Percentiles rank a stretch among this genome's conserved stretches.
These are phyloP conservation scores for Gymnarchus niloticus DNA, from an alignment of 2,113 vertebrate genomes.

Conservation along the genomic window DNA sequence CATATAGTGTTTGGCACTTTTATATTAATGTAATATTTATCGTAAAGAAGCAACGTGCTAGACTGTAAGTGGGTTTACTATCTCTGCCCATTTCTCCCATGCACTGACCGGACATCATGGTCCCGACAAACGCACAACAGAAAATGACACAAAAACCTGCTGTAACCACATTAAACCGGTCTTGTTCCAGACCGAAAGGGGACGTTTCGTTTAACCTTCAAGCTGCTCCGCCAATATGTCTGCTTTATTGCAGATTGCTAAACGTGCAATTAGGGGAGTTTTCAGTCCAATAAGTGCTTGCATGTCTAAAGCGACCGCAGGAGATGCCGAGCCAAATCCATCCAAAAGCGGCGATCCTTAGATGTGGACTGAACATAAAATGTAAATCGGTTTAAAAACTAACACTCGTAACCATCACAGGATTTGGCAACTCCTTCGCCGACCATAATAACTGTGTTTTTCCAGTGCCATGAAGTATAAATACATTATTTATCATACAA, in stretches of 20 bases:
- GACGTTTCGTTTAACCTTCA: not conserved
- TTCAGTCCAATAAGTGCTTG: slow-evolving; percentile 20
- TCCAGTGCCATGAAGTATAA: slow-evolving; percentile 9
- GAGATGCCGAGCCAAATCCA: slow-evolving; percentile 16
- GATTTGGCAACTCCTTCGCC: slow-evolving; percentile 6
- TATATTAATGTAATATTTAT: not conserved
- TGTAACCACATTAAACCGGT: not conserved
- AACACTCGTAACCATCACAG: slow-evolving; percentile 17
- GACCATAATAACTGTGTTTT: slow-evolving; percentile 20
- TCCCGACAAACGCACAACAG: not conserved
- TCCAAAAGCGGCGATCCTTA: not conserved
- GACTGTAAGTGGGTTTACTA: too few relatives aligned
- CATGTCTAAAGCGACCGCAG: slow-evolving; percentile 16
- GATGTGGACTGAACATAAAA: slow-evolving; percentile 21
- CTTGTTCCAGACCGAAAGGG: not conserved
- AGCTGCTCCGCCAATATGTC: not conserved
- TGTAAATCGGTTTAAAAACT: slow-evolving; percentile 21
- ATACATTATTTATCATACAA: slow-evolving; percentile 26
- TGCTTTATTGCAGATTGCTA: not conserved
- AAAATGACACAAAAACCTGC: not conserved
- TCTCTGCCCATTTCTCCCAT: not conserved
- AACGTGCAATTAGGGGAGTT: slow-evolving; percentile 16
- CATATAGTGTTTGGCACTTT: not conserved
- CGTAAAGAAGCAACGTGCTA: not conserved
- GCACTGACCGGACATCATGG: not conserved